Evolutionary conservation across 2,888 invertebrate species (phyloP).

Genomic region (Andricus quercusramuli): DNA sequence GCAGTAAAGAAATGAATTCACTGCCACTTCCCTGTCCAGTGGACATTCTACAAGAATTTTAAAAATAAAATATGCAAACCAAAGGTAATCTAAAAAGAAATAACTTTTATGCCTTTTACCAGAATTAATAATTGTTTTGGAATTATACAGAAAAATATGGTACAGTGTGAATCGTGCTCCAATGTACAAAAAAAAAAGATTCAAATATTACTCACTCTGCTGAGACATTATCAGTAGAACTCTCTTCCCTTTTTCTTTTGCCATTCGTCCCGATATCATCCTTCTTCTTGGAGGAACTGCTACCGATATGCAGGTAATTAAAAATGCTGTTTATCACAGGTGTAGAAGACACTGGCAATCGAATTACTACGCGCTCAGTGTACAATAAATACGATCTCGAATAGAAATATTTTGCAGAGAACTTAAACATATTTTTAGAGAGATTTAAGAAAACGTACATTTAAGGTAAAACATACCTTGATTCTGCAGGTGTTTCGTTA

Average conservation of each 20-base stretch:
- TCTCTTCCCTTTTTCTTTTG: slow-evolving; percentile 65
- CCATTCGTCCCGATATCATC: slow-evolving; percentile 49
- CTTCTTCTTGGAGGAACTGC: slow-evolving; percentile 54
- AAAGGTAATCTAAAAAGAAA: no score
- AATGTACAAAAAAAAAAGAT: background rate
- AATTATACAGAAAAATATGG: background rate
- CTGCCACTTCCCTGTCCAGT: no score
- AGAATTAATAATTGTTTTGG: background rate
- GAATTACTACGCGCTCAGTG: slow-evolving; percentile 38
- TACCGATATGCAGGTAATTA: slow-evolving; percentile 62
- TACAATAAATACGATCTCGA: slow-evolving; percentile 43
- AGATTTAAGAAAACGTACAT: slow-evolving; percentile 22
- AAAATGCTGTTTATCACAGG: slow-evolving; percentile 52
- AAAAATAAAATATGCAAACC: no score
- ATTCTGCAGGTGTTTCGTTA: slow-evolving; percentile 49
- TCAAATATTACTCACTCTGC: slow-evolving; percentile 55
- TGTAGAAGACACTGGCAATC: slow-evolving; percentile 31
- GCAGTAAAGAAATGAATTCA: no score
- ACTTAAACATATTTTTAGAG: slow-evolving; percentile 56
- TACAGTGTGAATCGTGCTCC: background rate
- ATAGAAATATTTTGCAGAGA: slow-evolving; percentile 43
- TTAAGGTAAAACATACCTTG: slow-evolving; percentile 64
- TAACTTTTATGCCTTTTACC: background rate
- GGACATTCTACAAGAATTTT: no score
- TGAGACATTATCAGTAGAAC: slow-evolving; percentile 48